Percentiles rank a stretch among this genome's conserved stretches.
phyloP scores from a whole-genome alignment of 2,797 vertebrate genomes.

The Calcarius lapponicus region DNA sequence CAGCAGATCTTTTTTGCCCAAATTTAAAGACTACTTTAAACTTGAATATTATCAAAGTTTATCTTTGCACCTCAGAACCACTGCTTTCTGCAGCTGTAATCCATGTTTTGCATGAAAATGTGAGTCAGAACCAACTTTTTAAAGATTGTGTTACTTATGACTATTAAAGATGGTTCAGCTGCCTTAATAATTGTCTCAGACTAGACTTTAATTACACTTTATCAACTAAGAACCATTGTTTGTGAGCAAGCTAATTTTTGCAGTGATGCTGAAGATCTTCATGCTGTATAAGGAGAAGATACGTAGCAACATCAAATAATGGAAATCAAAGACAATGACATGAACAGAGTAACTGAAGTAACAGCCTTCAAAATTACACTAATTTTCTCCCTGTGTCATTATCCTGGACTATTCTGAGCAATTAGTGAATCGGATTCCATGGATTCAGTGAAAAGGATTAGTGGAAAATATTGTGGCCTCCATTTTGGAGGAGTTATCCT shows the following conservation, averaged over 20 bases:
- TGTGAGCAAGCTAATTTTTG: neutral
- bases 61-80: neutral
- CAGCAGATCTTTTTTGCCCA: neutral
- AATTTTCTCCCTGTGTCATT: neutral
- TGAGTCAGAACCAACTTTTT: neutral
- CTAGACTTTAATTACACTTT: neutral
- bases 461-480: neutral
- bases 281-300: neutral
- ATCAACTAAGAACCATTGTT: neutral
- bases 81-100: neutral
- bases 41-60: rapidly evolving
- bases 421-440: neutral
- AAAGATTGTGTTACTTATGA: neutral
- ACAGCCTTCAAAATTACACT: neutral
- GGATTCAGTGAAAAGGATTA: neutral
- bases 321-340: neutral
- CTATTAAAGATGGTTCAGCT: neutral
- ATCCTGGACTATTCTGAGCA: neutral
- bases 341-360: neutral
- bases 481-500: neutral
- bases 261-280: neutral
- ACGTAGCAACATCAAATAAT: neutral
- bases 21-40: neutral
- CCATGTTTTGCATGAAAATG: neutral
- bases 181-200: neutral